These are phyloP conservation scores for Cryptus viduatorius DNA, from an alignment of 2,888 invertebrate species.

Conservation along the genomic window DNA sequence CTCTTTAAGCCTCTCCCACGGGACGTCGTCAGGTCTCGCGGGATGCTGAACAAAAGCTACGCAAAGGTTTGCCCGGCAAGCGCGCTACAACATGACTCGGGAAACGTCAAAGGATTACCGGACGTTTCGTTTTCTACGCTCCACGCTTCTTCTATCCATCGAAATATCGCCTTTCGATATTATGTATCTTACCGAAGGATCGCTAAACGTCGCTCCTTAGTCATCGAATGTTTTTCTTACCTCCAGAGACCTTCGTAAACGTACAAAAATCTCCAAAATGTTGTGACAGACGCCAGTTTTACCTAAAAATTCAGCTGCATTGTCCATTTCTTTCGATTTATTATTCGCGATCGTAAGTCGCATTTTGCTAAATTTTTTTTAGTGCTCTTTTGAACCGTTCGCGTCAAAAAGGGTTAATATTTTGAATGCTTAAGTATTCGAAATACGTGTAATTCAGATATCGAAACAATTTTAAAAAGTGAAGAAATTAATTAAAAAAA, in stretches of 20 bases:
- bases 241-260: slow-evolving; percentile 38
- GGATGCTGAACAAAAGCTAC: slow-evolving; percentile 74
- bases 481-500: no score
- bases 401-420: no score
- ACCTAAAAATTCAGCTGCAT: slow-evolving; percentile 43
- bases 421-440: background rate
- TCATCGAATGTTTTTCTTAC: slow-evolving; percentile 66
- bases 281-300: slow-evolving; percentile 74
- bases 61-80: slow-evolving; percentile 20
- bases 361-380: background rate
- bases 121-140: slow-evolving; percentile 57
- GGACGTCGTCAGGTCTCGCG: slow-evolving; percentile 74
- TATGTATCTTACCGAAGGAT: slow-evolving; percentile 69
- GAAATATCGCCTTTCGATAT: slow-evolving; percentile 56
- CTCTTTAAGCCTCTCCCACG: slow-evolving; percentile 80
- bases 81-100: slow-evolving; percentile 76
- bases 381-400: no score
- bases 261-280: slow-evolving; percentile 72
- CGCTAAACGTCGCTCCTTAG: slow-evolving; percentile 73
- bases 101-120: slow-evolving; percentile 80
- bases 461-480: no score
- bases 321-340: background rate
- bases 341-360: background rate
- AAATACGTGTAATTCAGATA: background rate
- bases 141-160: slow-evolving; percentile 37